Evolutionary conservation across 1,140 invertebrate genomes (phyloP).

Genomic region (Holotrichia oblita): DNA sequence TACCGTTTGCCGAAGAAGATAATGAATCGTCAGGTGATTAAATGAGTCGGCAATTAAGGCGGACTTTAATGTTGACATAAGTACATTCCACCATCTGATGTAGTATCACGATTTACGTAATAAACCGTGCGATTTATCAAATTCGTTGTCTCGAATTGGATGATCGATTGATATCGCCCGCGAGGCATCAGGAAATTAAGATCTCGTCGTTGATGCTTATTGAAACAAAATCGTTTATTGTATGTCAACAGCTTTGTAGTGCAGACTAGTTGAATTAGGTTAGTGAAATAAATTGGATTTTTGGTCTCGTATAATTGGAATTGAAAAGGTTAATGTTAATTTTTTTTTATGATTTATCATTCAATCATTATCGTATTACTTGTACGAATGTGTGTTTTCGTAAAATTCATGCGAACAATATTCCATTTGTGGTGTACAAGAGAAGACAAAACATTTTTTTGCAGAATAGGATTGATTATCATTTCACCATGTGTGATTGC

Average conservation of each 20-base stretch:
- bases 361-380: too few relatives aligned
- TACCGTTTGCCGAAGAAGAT: constrained; percentile 7
- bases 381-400: too few relatives aligned
- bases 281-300: too few relatives aligned
- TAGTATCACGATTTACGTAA: neutral
- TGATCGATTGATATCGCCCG: constrained; percentile 4
- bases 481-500: too few relatives aligned
- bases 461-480: too few relatives aligned
- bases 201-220: neutral
- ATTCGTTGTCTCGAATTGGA: neutral
- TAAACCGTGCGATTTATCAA: constrained; percentile 20
- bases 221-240: neutral
- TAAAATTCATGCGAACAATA: too few relatives aligned
- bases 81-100: constrained; percentile 2
- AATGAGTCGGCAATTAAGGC: constrained; percentile 12
- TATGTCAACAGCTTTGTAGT: neutral
- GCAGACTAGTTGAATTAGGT: too few relatives aligned
- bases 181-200: neutral
- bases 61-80: constrained; percentile 20
- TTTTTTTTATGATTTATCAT: too few relatives aligned
- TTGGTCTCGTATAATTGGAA: too few relatives aligned
- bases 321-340: too few relatives aligned
- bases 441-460: too few relatives aligned
- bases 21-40: constrained; percentile 20
- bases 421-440: too few relatives aligned